Conservation (phyloP, 2,113 vertebrate species). For the Ellobius talpinus region DNA sequence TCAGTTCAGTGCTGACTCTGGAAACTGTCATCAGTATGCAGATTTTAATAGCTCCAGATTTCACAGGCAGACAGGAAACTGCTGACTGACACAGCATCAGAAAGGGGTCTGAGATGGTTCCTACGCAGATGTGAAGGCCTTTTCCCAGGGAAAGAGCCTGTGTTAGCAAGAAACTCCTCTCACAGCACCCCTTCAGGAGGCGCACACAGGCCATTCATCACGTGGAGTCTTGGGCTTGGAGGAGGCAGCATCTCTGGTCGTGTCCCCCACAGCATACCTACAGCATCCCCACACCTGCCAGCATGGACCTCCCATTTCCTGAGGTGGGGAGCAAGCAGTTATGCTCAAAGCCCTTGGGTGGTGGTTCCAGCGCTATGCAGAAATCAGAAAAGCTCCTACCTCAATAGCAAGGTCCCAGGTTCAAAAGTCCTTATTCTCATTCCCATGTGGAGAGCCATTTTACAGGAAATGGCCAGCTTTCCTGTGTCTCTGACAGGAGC, state of each 20-base stretch:
- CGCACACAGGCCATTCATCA: fast-evolving
- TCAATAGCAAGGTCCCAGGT: fast-evolving
- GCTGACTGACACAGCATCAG: no score
- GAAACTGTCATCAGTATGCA: not conserved
- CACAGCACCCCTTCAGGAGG: not conserved
- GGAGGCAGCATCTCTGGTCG: fast-evolving
- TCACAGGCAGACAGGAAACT: not conserved
- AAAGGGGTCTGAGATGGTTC: not conserved
- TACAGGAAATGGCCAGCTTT: not conserved
- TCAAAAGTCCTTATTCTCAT: fast-evolving
- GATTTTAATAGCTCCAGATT: not conserved
- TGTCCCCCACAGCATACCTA: not conserved
- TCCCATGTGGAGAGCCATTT: not conserved
- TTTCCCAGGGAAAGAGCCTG: no score
- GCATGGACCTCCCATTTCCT: fast-evolving
- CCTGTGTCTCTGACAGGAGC: not conserved
- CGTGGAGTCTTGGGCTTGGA: no score
- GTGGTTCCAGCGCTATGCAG: not conserved
- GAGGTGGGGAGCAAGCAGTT: not conserved
- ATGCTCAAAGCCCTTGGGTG: not conserved
- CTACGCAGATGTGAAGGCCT: not conserved
- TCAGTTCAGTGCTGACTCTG: no score
- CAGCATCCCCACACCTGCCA: not conserved
- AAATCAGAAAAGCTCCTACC: not conserved
- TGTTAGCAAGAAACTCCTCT: not conserved